Evolutionary conservation across 2,797 vertebrate species (phyloP), one percentile per base, ranked within the genome.

Genomic region (Mormyrops attenuatus): DNA sequence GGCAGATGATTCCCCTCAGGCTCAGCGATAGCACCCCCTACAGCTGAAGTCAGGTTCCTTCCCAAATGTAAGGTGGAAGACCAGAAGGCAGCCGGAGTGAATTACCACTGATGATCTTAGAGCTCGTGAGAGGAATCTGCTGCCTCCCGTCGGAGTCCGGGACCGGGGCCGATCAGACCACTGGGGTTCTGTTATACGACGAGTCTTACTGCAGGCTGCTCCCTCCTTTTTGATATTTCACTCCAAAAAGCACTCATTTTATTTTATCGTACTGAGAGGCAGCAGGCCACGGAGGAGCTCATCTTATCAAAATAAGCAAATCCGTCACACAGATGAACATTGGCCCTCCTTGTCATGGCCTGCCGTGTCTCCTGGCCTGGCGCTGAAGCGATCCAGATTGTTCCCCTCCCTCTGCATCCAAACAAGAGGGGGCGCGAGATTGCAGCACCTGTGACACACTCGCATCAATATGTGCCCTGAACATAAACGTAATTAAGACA

Each of bases 281-380:
- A 44, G 15, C 20, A 17, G 57, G 22, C 22, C 69, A 73, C 63
- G 55, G 63, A 26, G 20, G 73, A 89, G 88, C 90, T 91, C 57
- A 26, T 87, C 89, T 91, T 91, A 92, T 91, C 92, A 89, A 88
- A 73, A 77, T 44, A 22, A 89, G 89, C 90, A 90, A 91, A 93
- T 92, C 89, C 60, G 52, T 91, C 88, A 88, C 63, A 73, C 82
- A 60, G 66, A 90, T 88, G 41, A 34, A 90, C 47, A 87, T 34
- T 34, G 13, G 50, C 85, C 44, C 88, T 89, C 91, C 90, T 91
- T 69, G 89, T 90, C 85, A 90, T 63, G 88, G 90, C 66, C 66
- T 30, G 9, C 26, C 87, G 53, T 26, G 91, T 49, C 7, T 90
- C 90, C 88, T 89, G 87, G 66, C 91, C 88, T 90, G 88, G 85